Conservation (phyloP, 2,113 vertebrate species). For the Athene noctua region DNA sequence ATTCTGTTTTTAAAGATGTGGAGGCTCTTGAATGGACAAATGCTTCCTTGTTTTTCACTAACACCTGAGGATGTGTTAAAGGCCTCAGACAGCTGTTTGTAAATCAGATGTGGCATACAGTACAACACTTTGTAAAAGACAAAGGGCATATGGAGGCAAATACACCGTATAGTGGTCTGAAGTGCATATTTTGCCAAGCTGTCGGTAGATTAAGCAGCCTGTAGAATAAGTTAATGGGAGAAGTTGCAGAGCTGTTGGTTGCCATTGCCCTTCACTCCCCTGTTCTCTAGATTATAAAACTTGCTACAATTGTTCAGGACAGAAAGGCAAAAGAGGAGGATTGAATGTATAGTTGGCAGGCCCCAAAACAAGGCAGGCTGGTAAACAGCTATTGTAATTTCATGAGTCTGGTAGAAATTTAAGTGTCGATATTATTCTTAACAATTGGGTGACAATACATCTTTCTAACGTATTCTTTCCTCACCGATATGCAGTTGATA, state of each 20-base stretch:
- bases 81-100: neutral
- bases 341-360: neutral
- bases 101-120: neutral
- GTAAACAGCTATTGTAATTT: neutral
- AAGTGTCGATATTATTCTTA: neutral
- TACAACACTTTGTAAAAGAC: neutral
- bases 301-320: neutral
- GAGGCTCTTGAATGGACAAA: neutral
- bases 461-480: neutral
- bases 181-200: neutral
- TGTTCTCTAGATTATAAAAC: rapidly evolving
- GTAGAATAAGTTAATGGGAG: neutral
- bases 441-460: neutral
- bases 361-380: neutral
- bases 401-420: neutral
- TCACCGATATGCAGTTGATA: rapidly evolving
- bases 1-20: neutral
- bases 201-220: neutral
- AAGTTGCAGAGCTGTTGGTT: neutral
- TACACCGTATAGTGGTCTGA: neutral
- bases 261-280: neutral
- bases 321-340: neutral
- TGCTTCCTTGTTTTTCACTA: neutral
- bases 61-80: neutral
- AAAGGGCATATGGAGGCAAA: neutral